Percentiles rank a stretch among this genome's conserved stretches.
Evolutionary conservation across 1,140 invertebrate genomes (phyloP).

Genomic region (Lethocerus indicus): DNA sequence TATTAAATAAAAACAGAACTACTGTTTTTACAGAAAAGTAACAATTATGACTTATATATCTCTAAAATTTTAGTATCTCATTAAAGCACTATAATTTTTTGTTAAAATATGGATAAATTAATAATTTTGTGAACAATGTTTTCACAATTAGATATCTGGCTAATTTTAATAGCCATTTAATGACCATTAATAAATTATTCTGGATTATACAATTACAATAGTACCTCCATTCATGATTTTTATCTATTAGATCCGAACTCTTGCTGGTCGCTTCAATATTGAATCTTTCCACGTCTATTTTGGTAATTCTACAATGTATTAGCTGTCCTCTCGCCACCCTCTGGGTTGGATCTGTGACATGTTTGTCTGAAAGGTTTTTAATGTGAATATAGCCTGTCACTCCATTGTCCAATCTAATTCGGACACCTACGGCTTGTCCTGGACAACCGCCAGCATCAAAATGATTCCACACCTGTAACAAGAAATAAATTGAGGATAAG

Average conservation of each 20-base stretch:
- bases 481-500: background rate
- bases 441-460: constrained; percentile 92
- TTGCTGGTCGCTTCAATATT: constrained; percentile 87
- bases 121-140: background rate
- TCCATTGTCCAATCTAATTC: constrained; percentile 82
- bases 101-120: background rate
- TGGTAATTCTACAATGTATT: constrained; percentile 85
- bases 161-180: background rate
- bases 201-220: constrained; percentile 15
- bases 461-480: constrained; percentile 78
- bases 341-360: constrained; percentile 83
- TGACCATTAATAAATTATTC: background rate
- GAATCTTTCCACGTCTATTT: constrained; percentile 91
- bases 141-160: background rate
- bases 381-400: constrained; percentile 88
- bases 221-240: constrained; percentile 76
- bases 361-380: constrained; percentile 88
- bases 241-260: constrained; percentile 80
- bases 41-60: too few species aligned
- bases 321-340: constrained; percentile 72
- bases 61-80: background rate
- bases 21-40: too few species aligned
- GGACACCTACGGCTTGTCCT: constrained; percentile 85
- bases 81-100: background rate
- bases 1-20: too few species aligned